Conservation (phyloP, 1,140 invertebrate genomes). For the Drosophila nigrodunni region DNA sequence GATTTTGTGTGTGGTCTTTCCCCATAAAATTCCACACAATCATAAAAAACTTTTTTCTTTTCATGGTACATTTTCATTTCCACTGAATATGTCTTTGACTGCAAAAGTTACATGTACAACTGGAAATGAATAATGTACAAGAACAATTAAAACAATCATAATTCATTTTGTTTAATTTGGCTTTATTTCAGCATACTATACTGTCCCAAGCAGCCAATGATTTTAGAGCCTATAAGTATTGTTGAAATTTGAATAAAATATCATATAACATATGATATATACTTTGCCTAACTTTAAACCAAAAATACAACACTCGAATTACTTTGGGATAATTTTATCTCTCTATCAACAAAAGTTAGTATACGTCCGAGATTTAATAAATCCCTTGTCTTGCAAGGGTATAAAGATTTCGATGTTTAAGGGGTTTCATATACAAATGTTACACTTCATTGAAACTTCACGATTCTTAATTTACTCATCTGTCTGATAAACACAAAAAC, state of each 20-base stretch:
- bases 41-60: slow-evolving; percentile 48
- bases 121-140: slow-evolving; percentile 7
- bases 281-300: not conserved
- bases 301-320: not conserved
- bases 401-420: too few relatives aligned
- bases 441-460: slow-evolving; percentile 17
- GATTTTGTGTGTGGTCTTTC: slow-evolving; percentile 30
- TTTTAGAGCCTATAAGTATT: too few relatives aligned
- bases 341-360: too few relatives aligned
- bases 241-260: not conserved
- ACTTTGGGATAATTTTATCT: too few relatives aligned
- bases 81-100: slow-evolving; percentile 13
- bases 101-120: slow-evolving; percentile 46
- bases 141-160: not conserved
- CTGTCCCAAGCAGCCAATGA: not conserved
- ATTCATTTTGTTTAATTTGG: not conserved
- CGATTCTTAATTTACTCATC: slow-evolving; percentile 17
- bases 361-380: not conserved
- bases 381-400: not conserved
- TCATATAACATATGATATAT: not conserved
- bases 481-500: slow-evolving; percentile 6
- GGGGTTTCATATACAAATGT: not conserved
- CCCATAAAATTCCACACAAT: slow-evolving; percentile 21
- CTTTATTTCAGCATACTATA: not conserved
- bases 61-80: slow-evolving; percentile 37